phyloP scores from a whole-genome alignment of 2,113 vertebrate genomes.

The Tauraco erythrolophus region DNA sequence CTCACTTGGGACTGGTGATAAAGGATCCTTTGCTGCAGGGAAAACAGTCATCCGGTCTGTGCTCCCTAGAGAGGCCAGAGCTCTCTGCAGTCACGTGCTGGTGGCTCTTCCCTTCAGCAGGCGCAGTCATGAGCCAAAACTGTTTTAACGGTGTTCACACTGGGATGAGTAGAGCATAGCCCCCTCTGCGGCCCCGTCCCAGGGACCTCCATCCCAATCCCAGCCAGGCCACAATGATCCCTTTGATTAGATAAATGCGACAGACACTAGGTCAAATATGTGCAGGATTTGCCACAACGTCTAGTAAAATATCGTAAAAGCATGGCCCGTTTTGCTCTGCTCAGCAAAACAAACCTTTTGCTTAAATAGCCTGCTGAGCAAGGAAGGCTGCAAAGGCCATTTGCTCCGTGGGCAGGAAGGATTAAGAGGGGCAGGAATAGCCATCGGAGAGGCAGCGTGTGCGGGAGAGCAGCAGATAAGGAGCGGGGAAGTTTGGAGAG shows the following conservation, averaged over 20 bases:
- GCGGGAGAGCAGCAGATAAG: not conserved
- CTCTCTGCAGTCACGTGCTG: rapidly evolving
- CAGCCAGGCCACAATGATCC: not conserved
- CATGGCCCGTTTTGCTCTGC: not conserved
- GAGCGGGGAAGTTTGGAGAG: slow-evolving; percentile 33
- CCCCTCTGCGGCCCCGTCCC: not conserved
- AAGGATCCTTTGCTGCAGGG: not conserved
- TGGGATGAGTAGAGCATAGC: not conserved
- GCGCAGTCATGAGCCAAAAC: not conserved
- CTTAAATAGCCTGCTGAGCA: slow-evolving; percentile 52
- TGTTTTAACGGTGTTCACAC: not conserved
- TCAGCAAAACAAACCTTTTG: slow-evolving; percentile 66
- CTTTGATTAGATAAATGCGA: slow-evolving; percentile 76
- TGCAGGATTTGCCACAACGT: slow-evolving; percentile 65
- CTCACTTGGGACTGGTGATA: not conserved
- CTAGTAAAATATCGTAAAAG: slow-evolving; percentile 73
- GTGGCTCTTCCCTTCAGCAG: not conserved
- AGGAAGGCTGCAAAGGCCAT: slow-evolving; percentile 27
- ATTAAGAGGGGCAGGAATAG: slow-evolving; percentile 59
- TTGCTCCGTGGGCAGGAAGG: slow-evolving; percentile 16
- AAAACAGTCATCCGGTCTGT: not conserved
- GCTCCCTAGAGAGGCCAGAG: not conserved
- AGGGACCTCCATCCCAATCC: not conserved
- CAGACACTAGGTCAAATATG: slow-evolving; percentile 76
- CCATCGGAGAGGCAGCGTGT: not conserved